Conservation (phyloP, 53 echinoderm and acorn worm species). For the Echinometra lucunter region DNA sequence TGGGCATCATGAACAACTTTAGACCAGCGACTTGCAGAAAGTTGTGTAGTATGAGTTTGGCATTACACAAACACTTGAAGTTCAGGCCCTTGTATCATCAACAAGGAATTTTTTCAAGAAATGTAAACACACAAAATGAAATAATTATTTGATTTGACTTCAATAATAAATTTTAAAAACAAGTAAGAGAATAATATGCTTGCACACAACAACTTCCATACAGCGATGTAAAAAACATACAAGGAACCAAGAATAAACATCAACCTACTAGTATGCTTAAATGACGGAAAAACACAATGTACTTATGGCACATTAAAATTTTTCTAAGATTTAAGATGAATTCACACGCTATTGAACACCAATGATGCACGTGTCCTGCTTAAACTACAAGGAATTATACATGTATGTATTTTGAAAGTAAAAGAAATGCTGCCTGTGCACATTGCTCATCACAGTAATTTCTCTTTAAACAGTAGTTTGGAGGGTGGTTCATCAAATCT, state of each 20-base stretch:
- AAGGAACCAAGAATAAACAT: neutral
- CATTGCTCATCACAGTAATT: neutral
- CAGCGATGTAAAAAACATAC: neutral
- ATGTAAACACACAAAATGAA: neutral
- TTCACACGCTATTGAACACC: too few relatives aligned
- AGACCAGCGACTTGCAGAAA: neutral
- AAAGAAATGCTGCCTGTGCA: neutral
- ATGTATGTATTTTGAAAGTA: too few relatives aligned
- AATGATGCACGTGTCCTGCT: too few relatives aligned
- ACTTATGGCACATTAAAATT: too few relatives aligned
- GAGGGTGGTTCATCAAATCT: neutral
- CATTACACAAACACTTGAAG: neutral
- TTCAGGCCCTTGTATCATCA: neutral
- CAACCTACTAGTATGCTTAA: neutral
- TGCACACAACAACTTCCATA: neutral
- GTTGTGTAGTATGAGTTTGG: neutral
- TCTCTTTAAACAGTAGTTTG: neutral
- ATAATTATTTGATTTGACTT: too few relatives aligned
- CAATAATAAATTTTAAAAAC: too few relatives aligned
- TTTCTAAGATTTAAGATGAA: too few relatives aligned
- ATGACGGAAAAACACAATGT: neutral
- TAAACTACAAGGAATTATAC: too few relatives aligned
- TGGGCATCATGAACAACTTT: neutral
- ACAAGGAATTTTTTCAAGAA: neutral
- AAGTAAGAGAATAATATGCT: too few relatives aligned